Evolutionary conservation across 2,113 vertebrate species (phyloP).

Genomic region (Erinaceus europaeus): DNA sequence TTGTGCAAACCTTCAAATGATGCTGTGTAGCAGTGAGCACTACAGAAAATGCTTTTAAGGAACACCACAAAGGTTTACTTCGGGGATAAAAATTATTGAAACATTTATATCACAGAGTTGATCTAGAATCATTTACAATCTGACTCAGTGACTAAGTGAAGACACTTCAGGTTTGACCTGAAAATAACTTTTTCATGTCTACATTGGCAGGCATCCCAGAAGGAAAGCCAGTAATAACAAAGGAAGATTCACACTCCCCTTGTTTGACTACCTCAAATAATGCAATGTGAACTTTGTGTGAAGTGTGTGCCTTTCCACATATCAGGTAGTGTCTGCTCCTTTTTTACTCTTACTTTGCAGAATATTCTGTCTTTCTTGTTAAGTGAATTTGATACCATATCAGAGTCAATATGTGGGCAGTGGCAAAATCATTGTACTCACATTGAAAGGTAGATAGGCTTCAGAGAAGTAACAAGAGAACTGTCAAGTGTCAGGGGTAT

Average conservation of each 20-base stretch:
- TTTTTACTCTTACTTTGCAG: not conserved
- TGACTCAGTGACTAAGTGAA: not conserved
- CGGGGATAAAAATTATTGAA: not conserved
- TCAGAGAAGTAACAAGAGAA: conserved; percentile 54
- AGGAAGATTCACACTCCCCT: not conserved
- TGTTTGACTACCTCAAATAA: not conserved
- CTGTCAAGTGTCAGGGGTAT: conserved; percentile 19
- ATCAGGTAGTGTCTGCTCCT: not conserved
- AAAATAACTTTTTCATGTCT: not conserved
- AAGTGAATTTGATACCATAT: not conserved
- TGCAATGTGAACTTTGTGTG: not conserved
- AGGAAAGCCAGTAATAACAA: not conserved
- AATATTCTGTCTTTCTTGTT: not conserved
- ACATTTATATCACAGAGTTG: not conserved
- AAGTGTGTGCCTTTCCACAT: not conserved
- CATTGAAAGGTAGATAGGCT: not conserved
- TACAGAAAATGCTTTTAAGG: not conserved
- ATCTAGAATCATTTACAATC: not conserved
- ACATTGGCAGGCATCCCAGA: not conserved
- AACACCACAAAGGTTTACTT: not conserved
- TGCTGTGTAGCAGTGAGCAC: not conserved
- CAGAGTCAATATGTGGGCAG: not conserved
- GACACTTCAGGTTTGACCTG: not conserved
- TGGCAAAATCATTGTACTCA: conserved; percentile 52
- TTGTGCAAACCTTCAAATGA: not conserved